Evolutionary conservation across 2,113 vertebrate species (phyloP).

Genomic region (Oryzias melastigma): DNA sequence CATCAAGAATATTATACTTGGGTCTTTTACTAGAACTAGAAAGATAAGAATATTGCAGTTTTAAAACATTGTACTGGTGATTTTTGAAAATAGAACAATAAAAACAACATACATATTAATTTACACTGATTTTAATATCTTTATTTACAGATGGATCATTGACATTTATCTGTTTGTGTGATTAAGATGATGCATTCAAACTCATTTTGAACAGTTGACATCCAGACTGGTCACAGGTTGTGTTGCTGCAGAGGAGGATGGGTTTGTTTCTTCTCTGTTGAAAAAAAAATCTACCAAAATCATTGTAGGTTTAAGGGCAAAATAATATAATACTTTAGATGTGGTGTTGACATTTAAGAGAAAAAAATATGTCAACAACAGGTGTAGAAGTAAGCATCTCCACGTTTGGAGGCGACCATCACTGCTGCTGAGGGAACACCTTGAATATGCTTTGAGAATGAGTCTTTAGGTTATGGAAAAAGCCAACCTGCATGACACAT

Average conservation of each 20-base stretch:
- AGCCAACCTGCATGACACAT: not conserved
- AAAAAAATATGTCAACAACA: constrained; percentile 51
- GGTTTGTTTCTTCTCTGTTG: constrained; percentile 67
- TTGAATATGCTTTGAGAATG: constrained; percentile 27
- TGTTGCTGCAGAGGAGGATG: constrained; percentile 77
- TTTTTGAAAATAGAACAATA: constrained; percentile 12
- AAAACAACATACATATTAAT: constrained; percentile 74
- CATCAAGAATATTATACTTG: not conserved
- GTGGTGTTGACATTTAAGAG: constrained; percentile 65
- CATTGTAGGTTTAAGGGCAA: constrained; percentile 66
- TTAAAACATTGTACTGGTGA: too few relatives aligned
- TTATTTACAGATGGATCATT: constrained; percentile 96
- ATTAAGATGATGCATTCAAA: constrained; percentile 56
- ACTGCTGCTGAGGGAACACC: constrained; percentile 33
- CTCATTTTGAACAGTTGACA: constrained; percentile 45
- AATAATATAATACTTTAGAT: constrained; percentile 65
- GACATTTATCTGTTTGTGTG: constrained; percentile 68
- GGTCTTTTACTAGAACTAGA: not conserved
- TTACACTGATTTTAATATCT: constrained; percentile 99
- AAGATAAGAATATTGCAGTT: too few relatives aligned
- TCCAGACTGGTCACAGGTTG: constrained; percentile 84
- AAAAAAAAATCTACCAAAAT: constrained; percentile 87
- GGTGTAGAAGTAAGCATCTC: constrained; percentile 2
- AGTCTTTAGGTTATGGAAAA: constrained; percentile 27
- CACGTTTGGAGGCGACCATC: not conserved